Evolutionary conservation across 1,140 invertebrate genomes (phyloP).

Genomic region (Cecropterus lyciades): DNA sequence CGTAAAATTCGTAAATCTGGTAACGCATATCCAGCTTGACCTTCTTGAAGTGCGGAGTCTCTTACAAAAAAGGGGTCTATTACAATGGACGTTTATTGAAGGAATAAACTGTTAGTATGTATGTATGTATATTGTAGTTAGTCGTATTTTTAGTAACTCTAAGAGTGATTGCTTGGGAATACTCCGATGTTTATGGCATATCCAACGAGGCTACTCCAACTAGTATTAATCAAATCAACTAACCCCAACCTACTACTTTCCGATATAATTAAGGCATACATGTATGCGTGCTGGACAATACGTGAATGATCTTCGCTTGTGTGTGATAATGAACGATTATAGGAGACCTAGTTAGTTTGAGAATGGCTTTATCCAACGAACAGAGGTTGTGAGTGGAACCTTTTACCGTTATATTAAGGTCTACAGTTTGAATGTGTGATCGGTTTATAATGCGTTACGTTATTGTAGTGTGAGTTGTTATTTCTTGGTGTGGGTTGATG

Average conservation of each 20-base stretch:
- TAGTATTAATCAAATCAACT: slow-evolving; percentile 84
- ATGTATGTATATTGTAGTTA: not conserved
- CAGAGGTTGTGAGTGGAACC: slow-evolving; percentile 60
- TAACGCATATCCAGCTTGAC: too few species aligned
- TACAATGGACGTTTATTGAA: too few species aligned
- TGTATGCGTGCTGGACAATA: slow-evolving; percentile 77
- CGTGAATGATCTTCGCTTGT: slow-evolving; percentile 66
- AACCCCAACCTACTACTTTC: slow-evolving; percentile 81
- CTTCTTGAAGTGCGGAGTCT: too few species aligned
- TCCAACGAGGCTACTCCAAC: slow-evolving; percentile 73
- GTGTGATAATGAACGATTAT: slow-evolving; percentile 83
- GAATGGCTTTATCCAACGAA: slow-evolving; percentile 49
- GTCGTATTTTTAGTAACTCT: slow-evolving; percentile 22
- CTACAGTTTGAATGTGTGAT: slow-evolving; percentile 60
- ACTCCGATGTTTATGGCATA: slow-evolving; percentile 71
- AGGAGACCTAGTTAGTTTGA: slow-evolving; percentile 66
- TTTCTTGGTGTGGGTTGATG: slow-evolving; percentile 80
- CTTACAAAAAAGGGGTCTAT: too few species aligned
- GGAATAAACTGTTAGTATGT: too few species aligned
- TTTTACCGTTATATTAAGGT: slow-evolving; percentile 66
- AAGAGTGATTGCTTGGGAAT: slow-evolving; percentile 50
- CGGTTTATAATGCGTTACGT: slow-evolving; percentile 54
- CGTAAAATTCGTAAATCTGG: too few species aligned
- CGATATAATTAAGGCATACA: slow-evolving; percentile 81
- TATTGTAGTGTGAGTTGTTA: slow-evolving; percentile 58